Conservation (phyloP, 2,888 invertebrate genomes). For the Eurytoma californica region DNA sequence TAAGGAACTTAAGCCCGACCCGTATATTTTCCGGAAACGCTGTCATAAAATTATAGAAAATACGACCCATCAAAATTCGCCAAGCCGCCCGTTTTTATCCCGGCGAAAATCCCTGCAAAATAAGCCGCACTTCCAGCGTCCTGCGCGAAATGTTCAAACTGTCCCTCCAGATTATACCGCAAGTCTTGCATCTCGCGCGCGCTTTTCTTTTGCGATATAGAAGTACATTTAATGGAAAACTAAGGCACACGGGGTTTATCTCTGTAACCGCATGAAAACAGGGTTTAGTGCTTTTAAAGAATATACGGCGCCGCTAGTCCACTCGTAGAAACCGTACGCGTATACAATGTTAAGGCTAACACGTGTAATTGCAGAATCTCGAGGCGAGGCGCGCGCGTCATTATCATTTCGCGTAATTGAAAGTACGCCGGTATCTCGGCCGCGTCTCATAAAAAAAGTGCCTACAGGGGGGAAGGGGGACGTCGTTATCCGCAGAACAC, state of each 20-base stretch:
- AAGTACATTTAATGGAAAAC: background rate
- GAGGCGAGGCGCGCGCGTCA: background rate
- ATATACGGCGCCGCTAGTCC: no score
- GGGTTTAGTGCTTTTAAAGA: no score
- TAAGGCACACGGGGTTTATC: no score
- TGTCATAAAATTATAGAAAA: background rate
- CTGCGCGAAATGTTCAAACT: background rate
- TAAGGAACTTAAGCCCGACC: constrained; percentile 27
- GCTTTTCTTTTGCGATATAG: background rate
- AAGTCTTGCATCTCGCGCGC: background rate
- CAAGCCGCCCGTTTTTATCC: no score
- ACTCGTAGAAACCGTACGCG: no score
- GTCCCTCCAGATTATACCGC: background rate
- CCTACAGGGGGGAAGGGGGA: no score
- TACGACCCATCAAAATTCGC: background rate
- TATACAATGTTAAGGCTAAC: no score
- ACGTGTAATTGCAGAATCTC: no score
- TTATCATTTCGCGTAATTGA: background rate
- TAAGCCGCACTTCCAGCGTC: background rate
- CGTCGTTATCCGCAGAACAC: no score
- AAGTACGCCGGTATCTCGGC: background rate
- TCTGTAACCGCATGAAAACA: no score
- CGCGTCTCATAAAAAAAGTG: background rate
- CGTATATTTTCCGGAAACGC: background rate
- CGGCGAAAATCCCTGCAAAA: background rate